Evolutionary conservation across 1,140 invertebrate species (phyloP).

Genomic region (Ptiloglossa arizonensis): DNA sequence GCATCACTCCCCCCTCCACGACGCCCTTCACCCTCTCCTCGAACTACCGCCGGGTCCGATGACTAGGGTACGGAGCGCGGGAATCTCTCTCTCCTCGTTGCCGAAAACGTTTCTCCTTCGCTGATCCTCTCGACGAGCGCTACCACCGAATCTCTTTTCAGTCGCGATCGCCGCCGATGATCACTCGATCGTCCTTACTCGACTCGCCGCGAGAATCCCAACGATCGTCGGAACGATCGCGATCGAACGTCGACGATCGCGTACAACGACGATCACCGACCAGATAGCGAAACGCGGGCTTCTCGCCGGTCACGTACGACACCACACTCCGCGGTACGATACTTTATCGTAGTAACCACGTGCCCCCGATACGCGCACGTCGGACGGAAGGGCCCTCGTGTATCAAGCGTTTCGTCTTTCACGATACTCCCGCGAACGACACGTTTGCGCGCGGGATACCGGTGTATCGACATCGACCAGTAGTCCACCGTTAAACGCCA

Average conservation of each 20-base stretch:
- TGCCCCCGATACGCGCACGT: conserved; percentile 16
- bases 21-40: conserved; percentile 75
- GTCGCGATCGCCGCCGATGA: too few species aligned
- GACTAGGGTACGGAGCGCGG: conserved; percentile 39
- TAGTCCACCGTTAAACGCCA: neutral
- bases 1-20: conserved; percentile 82
- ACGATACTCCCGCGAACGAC: neutral
- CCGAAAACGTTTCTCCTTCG: neutral
- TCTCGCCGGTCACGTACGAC: too few species aligned
- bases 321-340: conserved; percentile 3
- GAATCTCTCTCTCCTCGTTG: neutral
- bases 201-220: too few species aligned
- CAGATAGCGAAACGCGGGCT: too few species aligned
- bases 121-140: neutral
- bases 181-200: too few species aligned
- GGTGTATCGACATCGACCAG: neutral
- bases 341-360: conserved; percentile 23
- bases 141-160: too few species aligned
- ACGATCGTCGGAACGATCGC: too few species aligned
- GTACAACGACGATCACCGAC: too few species aligned
- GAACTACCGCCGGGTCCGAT: conserved; percentile 63
- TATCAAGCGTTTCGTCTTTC: conserved; percentile 18
- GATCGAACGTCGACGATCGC: too few species aligned
- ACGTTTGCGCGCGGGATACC: neutral
- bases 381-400: conserved; percentile 49